These are phyloP conservation scores for Oxyura jamaicensis DNA, from an alignment of 2,113 vertebrate species.

Conservation along the genomic window DNA sequence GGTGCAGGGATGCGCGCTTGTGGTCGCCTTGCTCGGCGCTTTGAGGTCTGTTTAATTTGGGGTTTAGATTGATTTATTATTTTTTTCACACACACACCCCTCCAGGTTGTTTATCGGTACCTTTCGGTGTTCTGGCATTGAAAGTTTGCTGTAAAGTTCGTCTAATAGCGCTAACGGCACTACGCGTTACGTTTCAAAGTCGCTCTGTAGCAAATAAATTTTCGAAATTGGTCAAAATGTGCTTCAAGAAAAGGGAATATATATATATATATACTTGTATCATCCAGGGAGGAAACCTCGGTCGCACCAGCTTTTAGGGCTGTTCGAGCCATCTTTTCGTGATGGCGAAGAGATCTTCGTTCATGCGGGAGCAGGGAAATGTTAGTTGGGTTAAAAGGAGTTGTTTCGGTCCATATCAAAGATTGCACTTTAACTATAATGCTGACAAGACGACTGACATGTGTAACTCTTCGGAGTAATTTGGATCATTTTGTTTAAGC, in stretches of 20 bases:
- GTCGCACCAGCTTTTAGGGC: not conserved
- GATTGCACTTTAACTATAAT: conserved; percentile 10
- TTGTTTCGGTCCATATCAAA: not conserved
- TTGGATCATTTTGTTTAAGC: conserved; percentile 50
- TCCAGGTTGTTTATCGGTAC: conserved; percentile 34
- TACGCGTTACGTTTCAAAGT: conserved; percentile 39
- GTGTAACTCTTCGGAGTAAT: conserved; percentile 1
- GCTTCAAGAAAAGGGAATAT: not conserved
- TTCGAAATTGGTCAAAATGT: not conserved
- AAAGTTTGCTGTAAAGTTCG: conserved; percentile 74
- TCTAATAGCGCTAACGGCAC: conserved; percentile 23
- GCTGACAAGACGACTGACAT: not conserved
- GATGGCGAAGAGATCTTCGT: not conserved
- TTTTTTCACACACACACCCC: not conserved
- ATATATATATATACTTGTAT: not conserved
- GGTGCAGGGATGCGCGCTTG: not conserved
- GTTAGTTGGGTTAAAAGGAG: not conserved
- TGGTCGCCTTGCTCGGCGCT: conserved; percentile 12
- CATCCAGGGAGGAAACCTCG: not conserved
- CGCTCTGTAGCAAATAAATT: conserved; percentile 29
- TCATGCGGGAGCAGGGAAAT: not conserved
- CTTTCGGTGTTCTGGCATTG: conserved; percentile 57
- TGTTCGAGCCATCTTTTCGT: not conserved
- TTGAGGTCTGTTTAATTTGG: not conserved
- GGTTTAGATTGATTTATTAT: not conserved